Base-by-base conservation (phyloP, 2,888 invertebrate species). In the Xestia c-nigrum region DNA sequence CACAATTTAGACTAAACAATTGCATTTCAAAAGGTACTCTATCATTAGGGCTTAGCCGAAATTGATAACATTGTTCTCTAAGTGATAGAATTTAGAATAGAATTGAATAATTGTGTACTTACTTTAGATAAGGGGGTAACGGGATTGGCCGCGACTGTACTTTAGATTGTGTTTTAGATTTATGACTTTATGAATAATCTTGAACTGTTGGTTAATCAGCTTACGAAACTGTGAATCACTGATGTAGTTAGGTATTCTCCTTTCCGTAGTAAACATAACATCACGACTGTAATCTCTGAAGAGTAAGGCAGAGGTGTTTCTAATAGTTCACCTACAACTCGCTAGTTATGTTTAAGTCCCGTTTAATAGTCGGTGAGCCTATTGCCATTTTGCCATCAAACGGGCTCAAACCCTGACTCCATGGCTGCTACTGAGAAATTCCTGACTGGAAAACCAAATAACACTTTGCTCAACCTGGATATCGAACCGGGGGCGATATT, bases 11-110 rank as follows among this genome's bases (percentile, higher is more conserved):
- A 46, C 64, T 64, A 69, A 9, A 80, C 72, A 76, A 84, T 73
- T 74, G 65, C 72, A 72, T 81, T 80, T 47, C 73, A 65, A 72
- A 82, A 69, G 76, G 72, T 78, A 76, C 75, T 82, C 73, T 71
- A 79, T 88, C 83, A 86, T 71, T 76, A 83, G 79, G 78, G 83
- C 81, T 88, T 85, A 88, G 16, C 76, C 76, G 75, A 82, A 83
- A 79, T 76, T 86, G 89, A 88, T 88, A 88, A 89, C 84, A 88
- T 89, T 88, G 89, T 87, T 64, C 66, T 0, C n/a, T 61, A 79
- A 82, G 72, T 79, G 78, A 84, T 84, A 80, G 74, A 76, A 85
- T 81, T 80, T 81, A 78, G 81, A 87, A 76, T 81, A n/a, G 76
- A 85, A 87, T 88, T 84, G 87, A 85, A 89, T 85, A 85, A 81